phyloP scores from a whole-genome alignment of 1,140 invertebrate genomes.

The Bactericera cockerelli region DNA sequence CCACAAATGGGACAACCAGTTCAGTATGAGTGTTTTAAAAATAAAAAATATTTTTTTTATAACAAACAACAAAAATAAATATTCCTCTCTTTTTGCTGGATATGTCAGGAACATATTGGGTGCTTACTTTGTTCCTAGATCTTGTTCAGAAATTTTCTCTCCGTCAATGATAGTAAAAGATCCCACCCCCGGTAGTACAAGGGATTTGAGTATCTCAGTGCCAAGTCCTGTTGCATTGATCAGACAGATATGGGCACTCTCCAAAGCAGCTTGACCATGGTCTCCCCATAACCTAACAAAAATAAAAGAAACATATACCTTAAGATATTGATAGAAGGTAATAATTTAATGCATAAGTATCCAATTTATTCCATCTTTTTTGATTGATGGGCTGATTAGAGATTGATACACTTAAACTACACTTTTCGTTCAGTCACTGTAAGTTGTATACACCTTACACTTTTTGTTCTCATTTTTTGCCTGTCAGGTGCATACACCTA shows the following conservation, averaged over 20 bases:
- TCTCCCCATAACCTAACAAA: constrained; percentile 79
- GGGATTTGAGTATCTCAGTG: constrained; percentile 86
- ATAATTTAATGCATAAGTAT: neutral
- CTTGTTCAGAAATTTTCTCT: constrained; percentile 67
- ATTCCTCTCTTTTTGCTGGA: too few relatives aligned
- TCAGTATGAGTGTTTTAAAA: too few relatives aligned
- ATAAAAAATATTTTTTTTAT: too few relatives aligned
- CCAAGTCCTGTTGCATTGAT: constrained; percentile 89
- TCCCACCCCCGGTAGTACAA: constrained; percentile 87
- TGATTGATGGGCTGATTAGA: neutral
- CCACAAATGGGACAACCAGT: too few relatives aligned
- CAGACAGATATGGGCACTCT: constrained; percentile 77
- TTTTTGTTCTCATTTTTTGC: too few relatives aligned
- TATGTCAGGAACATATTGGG: too few relatives aligned
- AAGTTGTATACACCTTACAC: too few relatives aligned
- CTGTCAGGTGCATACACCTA: too few relatives aligned
- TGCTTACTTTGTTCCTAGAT: constrained; percentile 83
- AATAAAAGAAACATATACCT: constrained; percentile 13
- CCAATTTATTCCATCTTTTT: neutral
- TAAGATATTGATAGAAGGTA: neutral
- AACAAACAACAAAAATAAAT: too few relatives aligned
- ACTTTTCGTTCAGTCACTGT: neutral
- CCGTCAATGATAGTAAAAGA: constrained; percentile 94
- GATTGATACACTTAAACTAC: neutral
- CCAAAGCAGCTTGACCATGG: constrained; percentile 79